Base-by-base conservation (phyloP, 2,113 vertebrate species). In the Balaeniceps rex region DNA sequence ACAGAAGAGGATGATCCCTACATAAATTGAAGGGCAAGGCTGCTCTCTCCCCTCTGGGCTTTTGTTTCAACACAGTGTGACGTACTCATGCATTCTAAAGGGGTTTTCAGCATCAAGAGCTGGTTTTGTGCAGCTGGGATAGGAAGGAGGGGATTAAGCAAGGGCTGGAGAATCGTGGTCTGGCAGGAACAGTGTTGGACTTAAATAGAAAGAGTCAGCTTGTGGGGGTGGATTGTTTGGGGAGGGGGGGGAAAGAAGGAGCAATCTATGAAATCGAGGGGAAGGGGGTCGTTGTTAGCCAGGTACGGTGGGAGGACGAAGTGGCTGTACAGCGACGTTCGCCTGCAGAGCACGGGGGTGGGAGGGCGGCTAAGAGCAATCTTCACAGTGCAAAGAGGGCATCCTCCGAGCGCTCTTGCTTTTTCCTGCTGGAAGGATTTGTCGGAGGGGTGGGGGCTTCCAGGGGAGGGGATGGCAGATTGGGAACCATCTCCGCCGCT, bases 401-500 rank as follows among this genome's bases (percentile, higher is more conserved):
- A 9, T 99, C 99, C 97, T 99, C 99, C 0, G 98, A 98, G 66
- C 98, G 98, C 77, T 98, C 99, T 1, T 98, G 94, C 95, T 99
- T 99, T 98, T 99, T 99, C 95, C 98, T 98, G 96, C 95, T 63
- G 22, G 98, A 69, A 36, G 98, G 97, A 55, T 96, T 97, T 17
- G 97, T 94, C 1, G 98, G 97, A 24, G 96, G 94, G 47, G 94
- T 51, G 1, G 98, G 99, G 44, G 98, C 97, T 57, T 98, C 99
- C 89, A 84, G 90, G 1, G 99, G 99, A 74, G 99, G 99, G 7
- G 99, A 98, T 4, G 99, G 99, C 79, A 99, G 98, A 52, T 97
- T 98, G 76, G 99, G 99, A 71, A 98, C 97, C 98, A 98, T 98
- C 96, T 99, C 99, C 11, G 99, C 99, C 10, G 99, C 99, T 98